phyloP scores from a whole-genome alignment of 2,797 vertebrate species.

The Dromococcyx pavoninus region DNA sequence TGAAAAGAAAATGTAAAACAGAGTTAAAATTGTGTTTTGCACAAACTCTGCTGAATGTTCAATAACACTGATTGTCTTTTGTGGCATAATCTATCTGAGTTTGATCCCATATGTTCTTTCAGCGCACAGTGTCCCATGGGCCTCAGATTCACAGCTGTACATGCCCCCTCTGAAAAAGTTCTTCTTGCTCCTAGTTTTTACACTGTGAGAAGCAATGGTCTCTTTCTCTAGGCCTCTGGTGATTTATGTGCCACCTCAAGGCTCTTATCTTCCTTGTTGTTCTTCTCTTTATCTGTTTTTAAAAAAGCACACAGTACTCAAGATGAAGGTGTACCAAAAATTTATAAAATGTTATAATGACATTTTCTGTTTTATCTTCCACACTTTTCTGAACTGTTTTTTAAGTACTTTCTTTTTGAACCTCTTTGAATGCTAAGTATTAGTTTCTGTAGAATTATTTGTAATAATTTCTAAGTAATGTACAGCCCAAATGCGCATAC shows the following conservation, averaged over 20 bases:
- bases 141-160: neutral
- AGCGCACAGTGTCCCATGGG: neutral
- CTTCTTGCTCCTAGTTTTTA: neutral
- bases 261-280: neutral
- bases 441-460: neutral
- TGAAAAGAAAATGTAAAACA: neutral
- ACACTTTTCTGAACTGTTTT: neutral
- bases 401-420: neutral
- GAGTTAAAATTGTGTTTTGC: neutral
- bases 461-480: neutral
- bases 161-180: neutral
- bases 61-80: neutral
- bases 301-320: neutral
- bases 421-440: neutral
- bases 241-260: neutral
- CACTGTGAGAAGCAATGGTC: neutral
- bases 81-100: neutral
- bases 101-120: neutral
- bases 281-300: neutral
- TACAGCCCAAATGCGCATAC: neutral
- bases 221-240: neutral
- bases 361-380: neutral
- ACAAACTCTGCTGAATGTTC: neutral
- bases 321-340: neutral
- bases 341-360: neutral